phyloP scores from a whole-genome alignment of 2,888 invertebrate species.

The Agrotis ipsilon region DNA sequence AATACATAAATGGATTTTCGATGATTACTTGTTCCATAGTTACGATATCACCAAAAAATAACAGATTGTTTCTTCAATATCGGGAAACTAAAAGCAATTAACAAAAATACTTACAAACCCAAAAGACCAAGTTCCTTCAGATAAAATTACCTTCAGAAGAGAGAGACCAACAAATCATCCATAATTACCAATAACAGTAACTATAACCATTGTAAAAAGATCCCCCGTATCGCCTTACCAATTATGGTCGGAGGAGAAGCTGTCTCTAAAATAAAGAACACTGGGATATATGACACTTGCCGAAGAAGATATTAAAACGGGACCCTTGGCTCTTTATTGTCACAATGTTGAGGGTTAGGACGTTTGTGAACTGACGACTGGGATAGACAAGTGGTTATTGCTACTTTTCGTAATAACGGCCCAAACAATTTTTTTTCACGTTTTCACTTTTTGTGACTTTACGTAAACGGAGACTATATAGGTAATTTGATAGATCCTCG shows the following conservation, averaged over 20 bases:
- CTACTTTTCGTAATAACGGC: too few species aligned
- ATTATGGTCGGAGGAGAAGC: slow-evolving; percentile 50
- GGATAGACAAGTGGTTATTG: background rate
- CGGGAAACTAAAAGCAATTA: slow-evolving; percentile 22
- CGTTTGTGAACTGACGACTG: background rate
- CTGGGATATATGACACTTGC: slow-evolving; percentile 51
- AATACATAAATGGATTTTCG: too few species aligned
- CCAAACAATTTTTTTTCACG: too few species aligned
- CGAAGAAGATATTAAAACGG: slow-evolving; percentile 60
- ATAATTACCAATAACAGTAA: slow-evolving; percentile 49
- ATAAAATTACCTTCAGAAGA: slow-evolving; percentile 24
- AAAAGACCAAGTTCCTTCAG: slow-evolving; percentile 31
- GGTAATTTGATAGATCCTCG: too few species aligned
- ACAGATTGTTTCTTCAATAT: background rate
- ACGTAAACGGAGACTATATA: too few species aligned
- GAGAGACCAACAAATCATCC: slow-evolving; percentile 42
- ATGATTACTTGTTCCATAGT: background rate
- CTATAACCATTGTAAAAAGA: slow-evolving; percentile 41
- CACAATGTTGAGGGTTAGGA: slow-evolving; percentile 44
- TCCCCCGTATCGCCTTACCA: slow-evolving; percentile 53
- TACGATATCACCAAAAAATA: background rate
- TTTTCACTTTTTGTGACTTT: too few species aligned
- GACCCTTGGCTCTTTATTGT: slow-evolving; percentile 53
- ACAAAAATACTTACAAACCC: slow-evolving; percentile 12
- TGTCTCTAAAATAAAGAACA: slow-evolving; percentile 55